Conservation (phyloP, 2,797 vertebrate genomes). For the Pseudopleuronectes americanus region DNA sequence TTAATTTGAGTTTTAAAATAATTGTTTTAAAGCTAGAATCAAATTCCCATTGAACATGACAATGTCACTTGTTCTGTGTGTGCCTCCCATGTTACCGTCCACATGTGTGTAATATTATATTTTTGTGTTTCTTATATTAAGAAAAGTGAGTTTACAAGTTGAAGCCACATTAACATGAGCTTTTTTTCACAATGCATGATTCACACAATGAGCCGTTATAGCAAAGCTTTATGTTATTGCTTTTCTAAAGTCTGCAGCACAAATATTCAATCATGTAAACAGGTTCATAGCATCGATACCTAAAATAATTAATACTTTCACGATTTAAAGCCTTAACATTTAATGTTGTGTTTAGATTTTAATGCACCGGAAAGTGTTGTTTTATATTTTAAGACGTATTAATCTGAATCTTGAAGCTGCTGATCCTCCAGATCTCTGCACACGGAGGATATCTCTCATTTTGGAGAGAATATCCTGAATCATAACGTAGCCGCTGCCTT, state of each 20-base stretch:
- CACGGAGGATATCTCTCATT: not conserved
- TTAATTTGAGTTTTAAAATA: not conserved
- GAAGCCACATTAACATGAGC: constrained; percentile 9
- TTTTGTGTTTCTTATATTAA: constrained; percentile 84
- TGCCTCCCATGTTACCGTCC: not conserved
- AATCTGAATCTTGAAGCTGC: not conserved
- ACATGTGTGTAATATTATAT: constrained; percentile 30
- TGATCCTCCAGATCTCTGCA: not conserved
- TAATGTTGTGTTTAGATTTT: not conserved
- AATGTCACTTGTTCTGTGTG: not conserved
- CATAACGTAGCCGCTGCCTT: not conserved
- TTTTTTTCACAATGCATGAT: not conserved
- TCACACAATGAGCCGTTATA: not conserved
- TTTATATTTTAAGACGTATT: not conserved
- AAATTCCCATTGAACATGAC: not conserved
- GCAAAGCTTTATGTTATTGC: not conserved
- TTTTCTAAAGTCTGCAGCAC: too few relatives aligned
- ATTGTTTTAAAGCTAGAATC: not conserved
- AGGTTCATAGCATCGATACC: not conserved
- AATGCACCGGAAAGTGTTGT: not conserved
- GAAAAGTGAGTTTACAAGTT: constrained; percentile 57
- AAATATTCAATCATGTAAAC: too few relatives aligned
- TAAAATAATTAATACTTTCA: not conserved
- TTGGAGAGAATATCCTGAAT: not conserved
- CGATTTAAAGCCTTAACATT: not conserved